These are phyloP conservation scores for Micrastur ruficollis DNA, from an alignment of 2,797 vertebrate genomes.

Conservation along the genomic window DNA sequence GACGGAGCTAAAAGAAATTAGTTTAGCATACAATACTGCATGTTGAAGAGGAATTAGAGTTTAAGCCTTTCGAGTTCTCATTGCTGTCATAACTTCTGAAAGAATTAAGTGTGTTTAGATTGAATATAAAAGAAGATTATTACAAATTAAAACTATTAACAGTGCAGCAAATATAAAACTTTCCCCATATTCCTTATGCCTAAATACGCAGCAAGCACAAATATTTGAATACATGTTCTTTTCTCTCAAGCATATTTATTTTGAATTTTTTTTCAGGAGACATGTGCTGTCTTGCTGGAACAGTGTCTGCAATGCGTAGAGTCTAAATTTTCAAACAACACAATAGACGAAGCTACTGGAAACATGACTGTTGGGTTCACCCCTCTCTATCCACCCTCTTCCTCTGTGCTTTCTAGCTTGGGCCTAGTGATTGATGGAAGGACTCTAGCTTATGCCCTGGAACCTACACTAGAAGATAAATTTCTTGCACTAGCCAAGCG, in stretches of 20 bases:
- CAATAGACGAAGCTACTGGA: slow-evolving; percentile 66
- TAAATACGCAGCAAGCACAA: background rate
- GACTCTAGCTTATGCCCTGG: slow-evolving; percentile 92
- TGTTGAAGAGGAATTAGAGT: slow-evolving; percentile 2
- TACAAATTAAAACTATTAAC: background rate
- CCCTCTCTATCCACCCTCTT: slow-evolving; percentile 69
- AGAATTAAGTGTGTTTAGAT: background rate
- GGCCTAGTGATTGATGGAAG: slow-evolving; percentile 94
- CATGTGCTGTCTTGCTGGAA: slow-evolving; percentile 87
- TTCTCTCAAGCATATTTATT: slow-evolving; percentile 29
- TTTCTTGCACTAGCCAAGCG: slow-evolving; percentile 88
- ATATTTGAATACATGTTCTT: background rate
- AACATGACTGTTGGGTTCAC: slow-evolving; percentile 69
- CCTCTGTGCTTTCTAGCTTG: slow-evolving; percentile 76
- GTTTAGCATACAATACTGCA: background rate
- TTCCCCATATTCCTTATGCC: background rate
- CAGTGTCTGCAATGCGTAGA: slow-evolving; percentile 89
- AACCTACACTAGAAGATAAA: slow-evolving; percentile 87
- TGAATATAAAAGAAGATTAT: background rate
- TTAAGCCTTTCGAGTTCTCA: background rate
- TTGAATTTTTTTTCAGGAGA: slow-evolving; percentile 81
- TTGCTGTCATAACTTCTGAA: background rate
- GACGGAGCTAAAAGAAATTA: slow-evolving; percentile 9
- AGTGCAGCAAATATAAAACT: background rate
- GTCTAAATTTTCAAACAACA: slow-evolving; percentile 80